Base-by-base conservation (phyloP, 2,888 invertebrate genomes). In the Malachius bipustulatus region DNA sequence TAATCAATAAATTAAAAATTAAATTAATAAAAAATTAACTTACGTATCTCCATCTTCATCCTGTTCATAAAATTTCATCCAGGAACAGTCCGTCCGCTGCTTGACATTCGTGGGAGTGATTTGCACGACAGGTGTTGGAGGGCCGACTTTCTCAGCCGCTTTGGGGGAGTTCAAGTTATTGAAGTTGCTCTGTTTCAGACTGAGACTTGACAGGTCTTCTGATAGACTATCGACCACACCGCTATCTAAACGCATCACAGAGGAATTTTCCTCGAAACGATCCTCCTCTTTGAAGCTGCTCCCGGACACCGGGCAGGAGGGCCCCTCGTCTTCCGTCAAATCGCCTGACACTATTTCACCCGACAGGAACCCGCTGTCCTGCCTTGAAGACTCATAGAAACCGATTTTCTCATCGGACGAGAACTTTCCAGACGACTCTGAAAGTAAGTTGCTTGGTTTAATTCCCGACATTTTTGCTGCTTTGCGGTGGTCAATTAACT, bases 21-120 rank as follows among this genome's bases (percentile, higher is more conserved):
- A 31, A 30, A 44, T 28, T 26, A 32, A 41, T 35, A 34, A 36
- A 37, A 42, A 47, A 41, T 34, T 26, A 39, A 77, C 87, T 82
- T 71, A 88, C 87, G 88, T 87, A 61, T 89, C 87, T 47, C 88
- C 89, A 49, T 85, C 84, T 44, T 80, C 76, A 57, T 88, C 81
- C 51, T 82, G 85, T 45, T 75, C 69, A 57, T 77, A 85, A 47
- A 77, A 77, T 47, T 74, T 62, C 50, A 75, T 69, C 71, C 80
- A 75, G n/a, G n/a, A n/a, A n/a, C n/a, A n/a, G 3, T 33, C 15
- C 32, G 11, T 33, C 32, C 33, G 39, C 34, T 28, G 39, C 34
- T 28, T 24, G 30, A 16, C n/a, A 27, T 26, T 26, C 16, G 13
- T 41, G 49, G 30, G 52, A 47, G 33, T 49, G 46, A 16, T 45